Base-by-base conservation (phyloP, 2,113 vertebrate species). In the western clawed frog (Xenopus tropicalis) region DNA sequence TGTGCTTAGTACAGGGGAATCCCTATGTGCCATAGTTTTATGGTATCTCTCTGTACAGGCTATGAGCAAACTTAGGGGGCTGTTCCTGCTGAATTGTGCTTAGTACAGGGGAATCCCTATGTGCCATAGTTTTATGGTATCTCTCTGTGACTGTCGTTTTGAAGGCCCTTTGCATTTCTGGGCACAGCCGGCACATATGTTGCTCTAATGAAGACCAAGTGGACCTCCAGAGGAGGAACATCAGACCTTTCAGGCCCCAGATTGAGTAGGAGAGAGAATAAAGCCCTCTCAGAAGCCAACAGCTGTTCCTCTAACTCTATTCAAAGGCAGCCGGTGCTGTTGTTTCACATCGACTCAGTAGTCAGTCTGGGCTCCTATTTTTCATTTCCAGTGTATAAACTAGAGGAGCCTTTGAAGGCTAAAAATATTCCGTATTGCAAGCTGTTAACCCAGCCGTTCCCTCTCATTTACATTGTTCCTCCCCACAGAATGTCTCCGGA, bases 381-480 rank as follows among this genome's bases (percentile, higher is more conserved):
- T 66, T 73, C 63, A 73, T 74, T 64, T 74, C 59, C 23, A 66
- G 21, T 66, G 52, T 66, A 73, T 66, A 58, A 59, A 56, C 72
- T 74, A 14, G 57, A 48, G 52, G 23, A 48, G 44, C 44, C 72
- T 74, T 74, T 74, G 72, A 69, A 61, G 72, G 66, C 72, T 74
- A 74, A 74, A 74, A 68, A 74, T 74, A 74, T 21, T 61, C 29
- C 42, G 14, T 14, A 68, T 69, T 13, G 24, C 72, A 23, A 61
- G 54, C 44, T 16, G 59, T 74, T 74, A 74, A 74, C 65, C 57
- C 65, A 19, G 54, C 66, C 37, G 48, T 74, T 61, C 72, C 72
- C 42, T 59, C 56, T 43, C 21, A 25, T 43, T 57, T 65, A 57
- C 21, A 29, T 46, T 9, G 57, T 23, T 22, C 11, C 21, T 23